phyloP scores from a whole-genome alignment of 2,113 vertebrate species.

The Saccopteryx leptura region DNA sequence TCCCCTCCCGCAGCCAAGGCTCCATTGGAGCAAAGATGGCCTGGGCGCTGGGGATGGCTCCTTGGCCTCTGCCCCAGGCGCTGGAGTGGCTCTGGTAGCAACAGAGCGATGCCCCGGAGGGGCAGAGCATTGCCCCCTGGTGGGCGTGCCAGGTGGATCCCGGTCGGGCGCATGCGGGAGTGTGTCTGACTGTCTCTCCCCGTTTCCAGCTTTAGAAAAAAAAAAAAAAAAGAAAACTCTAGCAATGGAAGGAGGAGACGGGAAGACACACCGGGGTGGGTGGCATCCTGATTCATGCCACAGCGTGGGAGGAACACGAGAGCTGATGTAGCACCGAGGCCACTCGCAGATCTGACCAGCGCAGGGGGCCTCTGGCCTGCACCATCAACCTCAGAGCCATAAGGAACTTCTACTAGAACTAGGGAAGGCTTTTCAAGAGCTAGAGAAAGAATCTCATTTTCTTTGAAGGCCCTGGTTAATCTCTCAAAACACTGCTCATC shows the following conservation, averaged over 20 bases:
- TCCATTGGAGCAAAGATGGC: no score
- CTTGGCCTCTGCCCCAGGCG: no score
- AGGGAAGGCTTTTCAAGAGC: neutral
- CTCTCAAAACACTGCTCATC: neutral
- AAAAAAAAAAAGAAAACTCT: neutral
- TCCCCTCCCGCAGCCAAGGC: no score
- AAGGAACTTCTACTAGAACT: neutral
- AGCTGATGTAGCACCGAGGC: rapidly evolving
- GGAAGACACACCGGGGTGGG: rapidly evolving
- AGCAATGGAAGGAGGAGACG: neutral
- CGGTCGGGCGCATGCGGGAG: no score
- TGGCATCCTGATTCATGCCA: rapidly evolving
- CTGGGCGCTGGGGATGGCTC: no score
- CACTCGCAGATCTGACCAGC: no score
- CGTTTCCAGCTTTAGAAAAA: no score
- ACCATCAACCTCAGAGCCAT: neutral
- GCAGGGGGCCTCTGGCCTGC: neutral
- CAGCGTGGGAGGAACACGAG: rapidly evolving
- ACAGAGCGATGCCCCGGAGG: no score
- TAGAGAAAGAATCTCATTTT: neutral
- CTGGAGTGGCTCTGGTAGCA: no score
- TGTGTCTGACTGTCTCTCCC: no score
- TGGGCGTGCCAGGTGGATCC: no score
- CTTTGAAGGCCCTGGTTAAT: neutral
- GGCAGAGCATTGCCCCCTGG: no score